Evolutionary conservation across 1,140 invertebrate genomes (phyloP).

Genomic region (Mesaphorura yosii): DNA sequence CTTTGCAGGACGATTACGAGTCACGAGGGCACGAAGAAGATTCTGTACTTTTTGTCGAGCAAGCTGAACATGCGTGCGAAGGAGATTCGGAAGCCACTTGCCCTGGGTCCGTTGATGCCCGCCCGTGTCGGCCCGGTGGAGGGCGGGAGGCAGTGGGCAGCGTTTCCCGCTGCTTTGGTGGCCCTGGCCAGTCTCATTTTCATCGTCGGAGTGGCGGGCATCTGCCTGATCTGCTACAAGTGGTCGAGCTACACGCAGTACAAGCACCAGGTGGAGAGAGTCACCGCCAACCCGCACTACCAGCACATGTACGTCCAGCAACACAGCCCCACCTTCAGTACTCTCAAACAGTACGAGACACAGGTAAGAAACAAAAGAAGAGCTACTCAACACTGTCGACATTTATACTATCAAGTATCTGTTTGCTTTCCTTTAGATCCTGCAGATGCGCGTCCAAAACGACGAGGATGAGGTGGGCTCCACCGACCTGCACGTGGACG

Average conservation of each 20-base stretch:
- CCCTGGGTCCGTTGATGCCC: conserved; percentile 35
- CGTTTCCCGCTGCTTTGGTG: conserved; percentile 75
- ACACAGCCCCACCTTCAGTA: conserved; percentile 39
- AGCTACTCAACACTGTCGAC: neutral
- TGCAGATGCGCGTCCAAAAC: conserved; percentile 66
- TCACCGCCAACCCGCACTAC: conserved; percentile 57
- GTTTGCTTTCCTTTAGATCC: conserved; percentile 41
- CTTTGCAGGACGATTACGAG: conserved; percentile 28
- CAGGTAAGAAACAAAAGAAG: no score
- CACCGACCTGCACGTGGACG: conserved; percentile 43
- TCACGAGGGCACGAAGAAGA: conserved; percentile 25
- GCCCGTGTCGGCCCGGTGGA: conserved; percentile 25
- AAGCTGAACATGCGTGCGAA: conserved; percentile 52
- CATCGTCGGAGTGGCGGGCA: conserved; percentile 67
- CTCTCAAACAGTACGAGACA: conserved; percentile 73
- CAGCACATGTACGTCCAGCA: conserved; percentile 39
- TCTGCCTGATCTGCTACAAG: conserved; percentile 80
- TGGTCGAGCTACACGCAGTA: conserved; percentile 80
- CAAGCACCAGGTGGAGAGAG: conserved; percentile 58
- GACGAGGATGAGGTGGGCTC: conserved; percentile 28
- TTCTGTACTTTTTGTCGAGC: conserved; percentile 48
- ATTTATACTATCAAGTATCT: neutral
- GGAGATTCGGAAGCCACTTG: conserved; percentile 54
- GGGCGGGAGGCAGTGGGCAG: conserved; percentile 42
- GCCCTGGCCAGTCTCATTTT: conserved; percentile 75